Evolutionary conservation across 2,888 invertebrate species (phyloP).

Genomic region (Meteorus colon): DNA sequence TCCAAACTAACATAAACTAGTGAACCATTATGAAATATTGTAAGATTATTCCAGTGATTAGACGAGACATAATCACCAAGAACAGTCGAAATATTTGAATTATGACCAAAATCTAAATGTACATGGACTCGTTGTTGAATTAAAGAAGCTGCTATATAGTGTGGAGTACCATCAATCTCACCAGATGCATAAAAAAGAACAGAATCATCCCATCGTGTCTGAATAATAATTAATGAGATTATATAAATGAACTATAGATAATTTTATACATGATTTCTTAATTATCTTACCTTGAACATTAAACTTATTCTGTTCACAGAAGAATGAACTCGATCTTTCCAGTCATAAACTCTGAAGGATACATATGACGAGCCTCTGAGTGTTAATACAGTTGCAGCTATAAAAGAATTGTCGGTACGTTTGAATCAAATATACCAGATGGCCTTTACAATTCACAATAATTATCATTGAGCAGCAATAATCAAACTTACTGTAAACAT

Average conservation of each 20-base stretch:
- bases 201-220: slow-evolving; percentile 93
- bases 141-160: slow-evolving; percentile 92
- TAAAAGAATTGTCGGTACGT: slow-evolving; percentile 54
- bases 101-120: slow-evolving; percentile 89
- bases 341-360: slow-evolving; percentile 93
- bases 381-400: slow-evolving; percentile 91
- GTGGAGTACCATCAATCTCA: slow-evolving; percentile 89
- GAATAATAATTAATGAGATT: slow-evolving; percentile 54
- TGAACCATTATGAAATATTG: slow-evolving; percentile 86
- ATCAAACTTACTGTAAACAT: slow-evolving; percentile 86
- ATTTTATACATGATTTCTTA: slow-evolving; percentile 4
- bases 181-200: slow-evolving; percentile 95
- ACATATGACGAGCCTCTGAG: slow-evolving; percentile 93
- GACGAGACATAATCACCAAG: slow-evolving; percentile 83
- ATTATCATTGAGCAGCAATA: slow-evolving; percentile 13
- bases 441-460: slow-evolving; percentile 17
- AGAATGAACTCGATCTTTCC: slow-evolving; percentile 93
- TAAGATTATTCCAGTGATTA: slow-evolving; percentile 92
- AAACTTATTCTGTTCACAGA: slow-evolving; percentile 90
- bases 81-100: slow-evolving; percentile 81
- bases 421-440: slow-evolving; percentile 1
- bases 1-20: slow-evolving; percentile 85
- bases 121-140: slow-evolving; percentile 88
- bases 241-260: slow-evolving; percentile 32
- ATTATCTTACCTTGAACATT: slow-evolving; percentile 83